Evolutionary conservation across 2,113 vertebrate genomes (phyloP), one percentile per base, ranked within the genome.

Genomic region (Erythrocercus mccallii): DNA sequence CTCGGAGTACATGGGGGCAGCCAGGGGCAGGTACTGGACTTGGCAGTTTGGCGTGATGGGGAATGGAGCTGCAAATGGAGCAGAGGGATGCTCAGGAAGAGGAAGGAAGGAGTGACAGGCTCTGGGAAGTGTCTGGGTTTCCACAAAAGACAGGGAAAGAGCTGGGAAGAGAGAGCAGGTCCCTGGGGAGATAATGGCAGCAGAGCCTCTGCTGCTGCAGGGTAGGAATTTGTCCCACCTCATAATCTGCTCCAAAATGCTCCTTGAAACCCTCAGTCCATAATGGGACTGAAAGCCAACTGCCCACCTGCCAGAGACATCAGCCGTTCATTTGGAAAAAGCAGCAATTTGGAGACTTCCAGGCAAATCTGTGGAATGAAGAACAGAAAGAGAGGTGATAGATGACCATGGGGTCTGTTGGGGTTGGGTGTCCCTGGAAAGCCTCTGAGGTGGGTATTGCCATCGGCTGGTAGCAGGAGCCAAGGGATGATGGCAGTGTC

Each of bases 11-110:
- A 94, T 9, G 23, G 96, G 96, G 9, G 60, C 88, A 64, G 96
- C 96, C 92, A 97, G 86, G 4, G 96, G 96, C 71, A 88, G 42
- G 56, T 97, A 97, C 76, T 88, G 96, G 76, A 86, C 23, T 66
- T 92, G 94, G 35, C 95, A 97, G 60, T 24, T 90, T 0, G 92
- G 86, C 0, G 92, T 92, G 86, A 97, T 1, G 3, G 95, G 95
- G 88, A 94, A 86, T 15, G 23, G 94, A 24, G 76, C 96, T 97
- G 92, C 73, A 87, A 92, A 64, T 3, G 2, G 6, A 90, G 70
- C 65, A 76, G 61, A 76, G 58, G 40, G 44, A 40, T 2, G 4
- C 33, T 92, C 56, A 84, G 88, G 14, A 24, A 8, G 19, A 50
- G 57, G 33, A 61, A 21, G 60, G 13, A 27, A 73, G 42, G 9